These are phyloP conservation scores for Botia kubotai DNA, from an alignment of 2,797 vertebrate species.

Conservation along the genomic window DNA sequence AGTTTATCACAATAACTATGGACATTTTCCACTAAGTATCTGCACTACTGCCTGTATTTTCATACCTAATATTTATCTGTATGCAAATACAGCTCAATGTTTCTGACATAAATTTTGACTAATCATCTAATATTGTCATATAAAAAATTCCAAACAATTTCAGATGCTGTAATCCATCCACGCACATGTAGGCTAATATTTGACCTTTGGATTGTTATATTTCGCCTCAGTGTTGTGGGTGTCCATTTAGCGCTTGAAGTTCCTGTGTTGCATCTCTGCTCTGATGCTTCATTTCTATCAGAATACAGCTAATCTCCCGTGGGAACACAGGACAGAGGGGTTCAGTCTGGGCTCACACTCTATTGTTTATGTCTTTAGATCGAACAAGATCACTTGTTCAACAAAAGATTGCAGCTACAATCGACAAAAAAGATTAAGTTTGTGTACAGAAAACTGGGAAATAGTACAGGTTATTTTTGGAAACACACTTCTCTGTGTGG, in stretches of 20 bases:
- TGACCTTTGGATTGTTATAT: conserved; percentile 1
- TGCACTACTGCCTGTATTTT: no score
- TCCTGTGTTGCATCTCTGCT: conserved; percentile 66
- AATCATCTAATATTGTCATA: no score
- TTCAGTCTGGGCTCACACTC: conserved; percentile 74
- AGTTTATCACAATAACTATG: no score
- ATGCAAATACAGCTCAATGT: neutral
- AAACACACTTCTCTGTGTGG: conserved; percentile 8
- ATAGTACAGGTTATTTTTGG: conserved; percentile 59
- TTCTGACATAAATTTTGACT: no score
- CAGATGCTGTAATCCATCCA: neutral
- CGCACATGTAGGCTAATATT: neutral
- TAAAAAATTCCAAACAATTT: neutral
- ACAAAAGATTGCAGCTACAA: conserved; percentile 58
- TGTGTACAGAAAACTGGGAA: conserved; percentile 49
- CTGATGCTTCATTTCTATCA: conserved; percentile 67
- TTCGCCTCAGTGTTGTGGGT: neutral
- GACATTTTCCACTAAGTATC: no score
- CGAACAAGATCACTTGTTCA: conserved; percentile 66
- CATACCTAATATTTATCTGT: no score
- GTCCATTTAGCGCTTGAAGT: conserved; percentile 62
- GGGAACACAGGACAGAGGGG: conserved; percentile 75
- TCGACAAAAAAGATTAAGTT: conserved; percentile 34
- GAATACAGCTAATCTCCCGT: conserved; percentile 74
- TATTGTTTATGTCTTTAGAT: conserved; percentile 72